Evolutionary conservation across 2,888 invertebrate genomes (phyloP).

Genomic region (Kryphioiulus occultus): DNA sequence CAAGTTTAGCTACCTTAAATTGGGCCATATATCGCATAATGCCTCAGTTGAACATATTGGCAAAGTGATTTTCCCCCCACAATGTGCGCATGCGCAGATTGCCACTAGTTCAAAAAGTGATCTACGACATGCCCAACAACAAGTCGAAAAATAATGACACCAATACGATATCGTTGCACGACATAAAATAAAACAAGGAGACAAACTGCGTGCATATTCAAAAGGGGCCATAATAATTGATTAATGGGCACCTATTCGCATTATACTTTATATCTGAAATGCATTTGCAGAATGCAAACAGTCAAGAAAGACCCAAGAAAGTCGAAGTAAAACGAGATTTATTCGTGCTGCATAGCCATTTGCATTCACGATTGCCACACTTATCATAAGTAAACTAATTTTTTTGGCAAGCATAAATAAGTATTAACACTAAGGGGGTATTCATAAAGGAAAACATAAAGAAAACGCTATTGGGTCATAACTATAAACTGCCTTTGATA

Average conservation of each 20-base stretch:
- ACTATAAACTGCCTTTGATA: not conserved
- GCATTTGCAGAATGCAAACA: not conserved
- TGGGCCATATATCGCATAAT: too few species aligned
- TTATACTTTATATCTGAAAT: not conserved
- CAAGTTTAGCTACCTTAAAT: too few species aligned
- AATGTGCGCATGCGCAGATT: not conserved
- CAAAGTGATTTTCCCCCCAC: not conserved
- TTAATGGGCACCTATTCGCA: constrained; percentile 7
- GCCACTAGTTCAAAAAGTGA: not conserved
- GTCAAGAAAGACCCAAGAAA: not conserved
- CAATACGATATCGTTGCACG: not conserved
- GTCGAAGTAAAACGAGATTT: not conserved
- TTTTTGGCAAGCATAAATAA: not conserved
- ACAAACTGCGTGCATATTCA: constrained; percentile 30
- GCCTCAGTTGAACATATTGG: too few species aligned
- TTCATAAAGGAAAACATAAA: constrained; percentile 12
- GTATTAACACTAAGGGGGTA: constrained; percentile 26
- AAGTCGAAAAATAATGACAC: not conserved
- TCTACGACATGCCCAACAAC: not conserved
- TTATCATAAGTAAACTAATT: constrained; percentile 25
- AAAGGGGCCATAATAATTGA: constrained; percentile 2
- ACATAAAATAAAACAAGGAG: constrained; percentile 35
- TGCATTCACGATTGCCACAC: constrained; percentile 2
- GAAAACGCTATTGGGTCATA: not conserved
- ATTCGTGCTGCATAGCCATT: not conserved